Base-by-base conservation (phyloP, 2,888 invertebrate species). In the Drosophila pegasa region DNA sequence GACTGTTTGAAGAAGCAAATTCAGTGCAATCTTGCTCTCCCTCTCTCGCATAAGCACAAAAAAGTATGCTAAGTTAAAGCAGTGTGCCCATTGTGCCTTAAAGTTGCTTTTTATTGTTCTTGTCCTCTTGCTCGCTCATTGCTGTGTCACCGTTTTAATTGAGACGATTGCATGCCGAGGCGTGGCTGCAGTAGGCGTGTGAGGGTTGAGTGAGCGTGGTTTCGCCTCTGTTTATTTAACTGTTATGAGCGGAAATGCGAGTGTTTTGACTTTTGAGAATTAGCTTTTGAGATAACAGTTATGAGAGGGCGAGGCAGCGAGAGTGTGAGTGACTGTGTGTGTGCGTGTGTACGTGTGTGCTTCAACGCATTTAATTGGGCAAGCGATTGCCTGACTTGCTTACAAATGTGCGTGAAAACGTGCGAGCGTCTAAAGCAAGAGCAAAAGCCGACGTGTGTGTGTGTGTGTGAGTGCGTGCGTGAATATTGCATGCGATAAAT, bases 331-430 rank as follows among this genome's bases (percentile, higher is more conserved):
- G 56, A 51, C 69, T 59, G 71, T 35, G 27, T 40, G 43, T 22
- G 35, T 43, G 60, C 50, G 64, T 40, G 45, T 41, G 57, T 38
- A 51, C 31, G 57, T 41, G 66, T 77, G 80, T 78, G 84, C 70
- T 80, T 76, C 80, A 81, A 69, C 82, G 84, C 84, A 87, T 78
- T 87, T 85, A 85, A 85, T 85, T 85, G 87, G 85, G 85, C 85
- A 81, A 80, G 58, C 85, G 78, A 76, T 78, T 84, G 75, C 85
- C 85, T 85, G 85, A 85, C 87, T 87, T 84, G 85, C 87, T 71
- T 85, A 84, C 87, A 85, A 85, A 85, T 85, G 84, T 65, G 69
- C 52, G 54, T 45, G 25, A 66, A 63, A 65, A 62, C 64, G 59
- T 59, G 71, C 65, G 40, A 41, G 33, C 18, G 25, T 20, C 62